Evolutionary conservation across 2,113 vertebrate genomes (phyloP).

Genomic region (Perccottus glenii): DNA sequence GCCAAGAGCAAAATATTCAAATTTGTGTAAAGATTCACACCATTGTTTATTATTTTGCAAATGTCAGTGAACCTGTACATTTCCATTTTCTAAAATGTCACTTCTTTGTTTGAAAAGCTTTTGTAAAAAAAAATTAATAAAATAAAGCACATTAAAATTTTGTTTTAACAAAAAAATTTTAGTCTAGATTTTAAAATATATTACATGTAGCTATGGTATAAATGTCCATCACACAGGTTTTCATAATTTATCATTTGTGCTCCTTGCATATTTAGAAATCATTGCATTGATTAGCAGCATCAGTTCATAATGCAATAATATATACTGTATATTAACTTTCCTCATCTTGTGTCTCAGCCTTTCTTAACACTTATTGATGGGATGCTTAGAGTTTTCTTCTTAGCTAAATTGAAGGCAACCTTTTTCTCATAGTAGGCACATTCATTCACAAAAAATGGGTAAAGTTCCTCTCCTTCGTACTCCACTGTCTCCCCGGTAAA

Average conservation of each 20-base stretch:
- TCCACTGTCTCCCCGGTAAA: conserved; percentile 72
- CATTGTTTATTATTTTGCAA: conserved; percentile 2
- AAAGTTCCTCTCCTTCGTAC: conserved; percentile 69
- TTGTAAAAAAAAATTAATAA: conserved; percentile 36
- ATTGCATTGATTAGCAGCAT: not conserved
- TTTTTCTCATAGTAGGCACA: conserved; percentile 82
- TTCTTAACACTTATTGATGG: conserved; percentile 63
- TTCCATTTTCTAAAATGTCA: not conserved
- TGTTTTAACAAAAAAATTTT: conserved; percentile 29
- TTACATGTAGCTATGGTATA: no score
- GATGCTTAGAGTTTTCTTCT: conserved; percentile 54
- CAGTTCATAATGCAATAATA: not conserved
- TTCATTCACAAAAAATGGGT: conserved; percentile 79
- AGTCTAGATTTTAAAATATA: not conserved
- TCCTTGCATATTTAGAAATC: not conserved
- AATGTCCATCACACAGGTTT: no score
- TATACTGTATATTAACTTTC: not conserved
- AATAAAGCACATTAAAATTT: conserved; percentile 37
- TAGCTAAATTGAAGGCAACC: conserved; percentile 72
- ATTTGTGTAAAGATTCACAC: not conserved
- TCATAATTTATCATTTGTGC: no score
- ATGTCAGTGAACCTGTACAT: not conserved
- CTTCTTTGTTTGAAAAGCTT: not conserved
- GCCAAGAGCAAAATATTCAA: not conserved
- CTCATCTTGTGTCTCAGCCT: conserved; percentile 12